Percentiles rank a stretch among this genome's conserved stretches.
phyloP scores from a whole-genome alignment of 2,888 invertebrate species.

The Cerastis leucographa region DNA sequence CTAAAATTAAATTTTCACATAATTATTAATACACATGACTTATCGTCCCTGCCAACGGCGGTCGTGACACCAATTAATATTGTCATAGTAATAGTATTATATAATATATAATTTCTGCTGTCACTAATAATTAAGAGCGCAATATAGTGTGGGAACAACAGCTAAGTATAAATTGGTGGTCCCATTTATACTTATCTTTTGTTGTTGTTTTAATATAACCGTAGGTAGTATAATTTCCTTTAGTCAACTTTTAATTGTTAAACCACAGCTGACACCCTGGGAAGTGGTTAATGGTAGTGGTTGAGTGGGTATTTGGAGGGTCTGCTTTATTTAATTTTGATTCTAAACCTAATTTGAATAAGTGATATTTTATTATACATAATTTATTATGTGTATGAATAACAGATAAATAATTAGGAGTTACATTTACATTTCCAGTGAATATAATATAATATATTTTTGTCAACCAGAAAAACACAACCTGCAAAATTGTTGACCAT shows the following conservation, averaged over 20 bases:
- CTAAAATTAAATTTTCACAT: neutral
- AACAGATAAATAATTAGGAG: neutral
- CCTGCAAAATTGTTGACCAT: neutral
- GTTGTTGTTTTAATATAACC: too few species aligned
- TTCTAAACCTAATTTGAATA: neutral
- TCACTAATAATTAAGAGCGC: slow-evolving; percentile 32
- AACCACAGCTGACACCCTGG: neutral
- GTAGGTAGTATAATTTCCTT: neutral
- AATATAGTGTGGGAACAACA: slow-evolving; percentile 8
- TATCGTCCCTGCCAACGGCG: neutral
- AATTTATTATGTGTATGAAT: neutral
- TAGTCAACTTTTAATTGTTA: neutral
- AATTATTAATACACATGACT: slow-evolving; percentile 3
- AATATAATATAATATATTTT: neutral
- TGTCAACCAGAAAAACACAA: neutral
- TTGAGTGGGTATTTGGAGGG: neutral
- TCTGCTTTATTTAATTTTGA: neutral
- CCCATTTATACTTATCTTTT: too few species aligned
- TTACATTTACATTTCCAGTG: neutral
- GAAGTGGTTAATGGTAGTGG: neutral
- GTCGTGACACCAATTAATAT: slow-evolving; percentile 27
- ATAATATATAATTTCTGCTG: slow-evolving; percentile 6
- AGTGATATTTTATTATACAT: too few species aligned
- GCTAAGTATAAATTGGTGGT: too few species aligned
- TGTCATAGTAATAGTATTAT: slow-evolving; percentile 14